A percentile compares a stretch with the other conserved stretches of the same genome.
Evolutionary conservation across 2,113 vertebrate genomes (phyloP).

Genomic region (Brevimyrus niger): DNA sequence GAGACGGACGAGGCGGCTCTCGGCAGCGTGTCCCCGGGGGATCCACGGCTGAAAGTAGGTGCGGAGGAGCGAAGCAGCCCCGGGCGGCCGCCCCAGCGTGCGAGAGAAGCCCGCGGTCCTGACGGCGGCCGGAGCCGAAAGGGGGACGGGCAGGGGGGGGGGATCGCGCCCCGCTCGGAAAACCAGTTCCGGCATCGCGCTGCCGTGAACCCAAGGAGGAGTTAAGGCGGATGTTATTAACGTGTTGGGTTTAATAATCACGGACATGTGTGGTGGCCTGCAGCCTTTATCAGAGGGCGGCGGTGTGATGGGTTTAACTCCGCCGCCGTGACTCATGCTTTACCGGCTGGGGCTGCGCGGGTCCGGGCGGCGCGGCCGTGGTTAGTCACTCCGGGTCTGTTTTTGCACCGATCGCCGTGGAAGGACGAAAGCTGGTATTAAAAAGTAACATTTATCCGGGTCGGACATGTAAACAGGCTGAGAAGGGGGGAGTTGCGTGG

Average conservation of each 20-base stretch:
- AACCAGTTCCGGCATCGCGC: background rate
- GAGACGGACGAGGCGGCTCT: conserved; percentile 4
- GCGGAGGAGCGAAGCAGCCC: conserved; percentile 22
- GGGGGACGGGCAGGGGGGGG: background rate
- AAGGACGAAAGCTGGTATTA: background rate
- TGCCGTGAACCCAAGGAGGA: background rate
- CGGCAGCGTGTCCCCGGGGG: conserved; percentile 46
- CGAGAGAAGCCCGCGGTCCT: conserved; percentile 20
- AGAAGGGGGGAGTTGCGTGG: background rate
- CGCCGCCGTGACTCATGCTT: background rate
- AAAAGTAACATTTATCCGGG: background rate
- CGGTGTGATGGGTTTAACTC: background rate
- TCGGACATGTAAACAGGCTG: background rate
- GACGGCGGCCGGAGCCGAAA: background rate
- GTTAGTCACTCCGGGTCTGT: background rate
- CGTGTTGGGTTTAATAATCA: background rate
- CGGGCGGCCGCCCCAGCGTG: conserved; percentile 23
- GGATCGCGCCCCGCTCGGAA: background rate
- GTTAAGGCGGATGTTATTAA: background rate
- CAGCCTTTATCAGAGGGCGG: background rate
- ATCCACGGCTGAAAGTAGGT: conserved; percentile 58
- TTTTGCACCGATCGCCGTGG: background rate
- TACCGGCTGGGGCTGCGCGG: background rate
- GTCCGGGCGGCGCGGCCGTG: background rate
- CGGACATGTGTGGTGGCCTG: background rate